Conservation (phyloP, 2,113 vertebrate genomes). For the Hymenochirus boettgeri region DNA sequence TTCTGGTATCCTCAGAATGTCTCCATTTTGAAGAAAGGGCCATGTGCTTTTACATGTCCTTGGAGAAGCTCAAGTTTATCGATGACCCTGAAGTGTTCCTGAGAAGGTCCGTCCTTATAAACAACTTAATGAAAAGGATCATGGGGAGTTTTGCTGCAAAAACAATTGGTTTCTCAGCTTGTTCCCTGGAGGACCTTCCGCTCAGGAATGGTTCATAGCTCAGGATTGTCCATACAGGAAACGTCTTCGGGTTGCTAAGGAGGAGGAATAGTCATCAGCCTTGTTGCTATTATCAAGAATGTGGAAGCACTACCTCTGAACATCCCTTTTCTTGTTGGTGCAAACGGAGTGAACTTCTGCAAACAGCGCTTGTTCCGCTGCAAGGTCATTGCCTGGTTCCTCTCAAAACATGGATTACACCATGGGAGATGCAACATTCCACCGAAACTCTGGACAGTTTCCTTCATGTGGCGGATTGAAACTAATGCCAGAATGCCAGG, state of each 20-base stretch:
- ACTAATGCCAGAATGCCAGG: conserved; percentile 56
- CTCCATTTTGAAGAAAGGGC: conserved; percentile 86
- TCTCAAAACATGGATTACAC: conserved; percentile 68
- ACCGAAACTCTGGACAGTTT: conserved; percentile 62
- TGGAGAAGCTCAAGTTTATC: conserved; percentile 93
- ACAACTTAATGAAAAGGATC: conserved; percentile 90
- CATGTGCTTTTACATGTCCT: conserved; percentile 89
- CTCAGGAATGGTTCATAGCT: conserved; percentile 73
- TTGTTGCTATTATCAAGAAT: conserved; percentile 86
- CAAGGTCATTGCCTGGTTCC: conserved; percentile 62
- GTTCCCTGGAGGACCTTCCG: conserved; percentile 58
- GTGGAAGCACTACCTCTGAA: conserved; percentile 84
- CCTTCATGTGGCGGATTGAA: conserved; percentile 60
- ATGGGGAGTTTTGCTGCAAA: conserved; percentile 84
- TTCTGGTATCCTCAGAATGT: conserved; percentile 68
- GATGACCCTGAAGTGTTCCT: conserved; percentile 93
- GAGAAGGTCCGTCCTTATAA: conserved; percentile 89
- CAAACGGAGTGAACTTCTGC: conserved; percentile 60
- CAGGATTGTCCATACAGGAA: conserved; percentile 83
- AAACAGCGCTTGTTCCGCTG: conserved; percentile 55
- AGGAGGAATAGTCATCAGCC: conserved; percentile 76
- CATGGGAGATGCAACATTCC: conserved; percentile 54
- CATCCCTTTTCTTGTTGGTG: conserved; percentile 76
- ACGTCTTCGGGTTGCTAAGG: conserved; percentile 79
- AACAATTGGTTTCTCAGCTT: conserved; percentile 85